A percentile compares a stretch with the other conserved stretches of the same genome.
phyloP scores from a whole-genome alignment of 2,888 invertebrate genomes.

The Tholera decimalis region DNA sequence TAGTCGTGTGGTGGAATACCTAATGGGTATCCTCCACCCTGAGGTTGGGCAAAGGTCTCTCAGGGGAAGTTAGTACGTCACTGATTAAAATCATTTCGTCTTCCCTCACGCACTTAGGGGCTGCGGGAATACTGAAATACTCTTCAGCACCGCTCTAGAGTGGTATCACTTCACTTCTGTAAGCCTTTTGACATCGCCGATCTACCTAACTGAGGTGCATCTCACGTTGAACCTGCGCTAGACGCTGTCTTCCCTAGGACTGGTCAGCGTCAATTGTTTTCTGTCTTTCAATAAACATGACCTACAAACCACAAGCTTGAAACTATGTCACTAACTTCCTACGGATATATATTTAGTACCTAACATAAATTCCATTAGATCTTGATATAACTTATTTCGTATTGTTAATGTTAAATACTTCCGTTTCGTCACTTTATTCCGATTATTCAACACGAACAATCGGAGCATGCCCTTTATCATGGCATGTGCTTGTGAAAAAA shows the following conservation, averaged over 20 bases:
- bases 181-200: neutral
- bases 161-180: no score
- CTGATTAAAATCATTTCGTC: no score
- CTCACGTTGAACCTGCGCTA: neutral
- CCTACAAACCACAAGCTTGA: neutral
- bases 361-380: conserved; percentile 20
- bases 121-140: no score
- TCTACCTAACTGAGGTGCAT: neutral
- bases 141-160: no score
- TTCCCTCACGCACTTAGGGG: no score
- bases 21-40: no score
- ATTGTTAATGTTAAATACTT: conserved; percentile 14
- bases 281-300: neutral
- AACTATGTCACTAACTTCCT: neutral
- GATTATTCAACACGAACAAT: conserved; percentile 52
- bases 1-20: no score
- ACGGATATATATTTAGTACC: neutral
- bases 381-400: conserved; percentile 46
- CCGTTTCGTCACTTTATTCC: conserved; percentile 53
- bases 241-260: neutral
- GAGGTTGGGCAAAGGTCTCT: no score
- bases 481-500: no score
- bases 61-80: no score
- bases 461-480: conserved; percentile 58
- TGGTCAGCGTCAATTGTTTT: neutral